phyloP scores from a whole-genome alignment of 1,140 invertebrate genomes.

The Drosophila tristis region DNA sequence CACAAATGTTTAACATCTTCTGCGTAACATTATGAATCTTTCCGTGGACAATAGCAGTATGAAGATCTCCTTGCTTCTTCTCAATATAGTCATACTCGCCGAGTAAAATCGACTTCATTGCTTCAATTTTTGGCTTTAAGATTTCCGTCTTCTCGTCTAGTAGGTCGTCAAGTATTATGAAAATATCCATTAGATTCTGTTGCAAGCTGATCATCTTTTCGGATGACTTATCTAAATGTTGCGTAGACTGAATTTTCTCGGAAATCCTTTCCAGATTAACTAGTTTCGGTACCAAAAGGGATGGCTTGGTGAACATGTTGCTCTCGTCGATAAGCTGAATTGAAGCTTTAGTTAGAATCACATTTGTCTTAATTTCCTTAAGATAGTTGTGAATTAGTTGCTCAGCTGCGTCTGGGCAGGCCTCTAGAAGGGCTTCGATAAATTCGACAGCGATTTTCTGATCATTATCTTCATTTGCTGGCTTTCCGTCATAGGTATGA shows the following conservation, averaged over 20 bases:
- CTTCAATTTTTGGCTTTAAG: constrained; percentile 46
- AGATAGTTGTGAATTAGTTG: constrained; percentile 43
- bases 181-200: constrained; percentile 71
- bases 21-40: constrained; percentile 50
- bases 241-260: constrained; percentile 33
- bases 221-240: constrained; percentile 58
- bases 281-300: constrained; percentile 55
- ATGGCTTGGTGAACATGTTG: constrained; percentile 61
- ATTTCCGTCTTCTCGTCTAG: constrained; percentile 42
- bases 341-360: constrained; percentile 53
- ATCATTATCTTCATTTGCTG: constrained; percentile 10
- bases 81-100: constrained; percentile 63
- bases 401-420: constrained; percentile 32
- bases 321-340: constrained; percentile 54
- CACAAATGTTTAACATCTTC: constrained; percentile 38
- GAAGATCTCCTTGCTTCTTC: constrained; percentile 29
- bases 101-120: constrained; percentile 40
- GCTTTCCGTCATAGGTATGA: constrained; percentile 56
- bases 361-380: constrained; percentile 54
- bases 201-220: constrained; percentile 66
- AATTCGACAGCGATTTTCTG: constrained; percentile 51
- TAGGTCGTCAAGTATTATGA: constrained; percentile 67
- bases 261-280: constrained; percentile 54
- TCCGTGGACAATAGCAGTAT: constrained; percentile 33
- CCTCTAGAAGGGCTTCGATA: constrained; percentile 49